Base-by-base conservation (phyloP, 2,888 invertebrate genomes). In the Scrobipalpa atriplicella region DNA sequence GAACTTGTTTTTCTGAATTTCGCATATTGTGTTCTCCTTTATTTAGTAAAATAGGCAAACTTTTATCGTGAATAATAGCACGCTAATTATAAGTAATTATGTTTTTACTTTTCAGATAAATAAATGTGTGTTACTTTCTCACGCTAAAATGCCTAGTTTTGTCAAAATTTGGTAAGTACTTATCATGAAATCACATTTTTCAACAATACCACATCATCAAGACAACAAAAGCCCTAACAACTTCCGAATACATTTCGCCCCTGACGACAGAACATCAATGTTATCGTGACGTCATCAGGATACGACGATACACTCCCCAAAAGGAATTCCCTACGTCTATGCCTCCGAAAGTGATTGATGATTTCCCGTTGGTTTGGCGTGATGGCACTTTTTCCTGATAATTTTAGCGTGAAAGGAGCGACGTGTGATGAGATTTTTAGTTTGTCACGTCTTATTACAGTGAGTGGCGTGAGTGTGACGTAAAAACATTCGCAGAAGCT, bases 331-430 rank as follows among this genome's bases (percentile, higher is more conserved):
- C 13, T 47, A 21, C 18, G 21, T 18, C 18, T 19, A 54, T 21
- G 10, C 10, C 54, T 54, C 19, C 19, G 2, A 19, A 54, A 54
- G 54, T 87, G 88, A 89, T 89, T 86, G 86, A 88, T 88, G 84
- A 76, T 78, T 75, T 77, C 74, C 75, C 71, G 54, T 21, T 54
- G 54, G 54, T 56, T 29, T 56, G 54, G 54, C 54, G 54, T 56
- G 47, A 54, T 56, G 29, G 54, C 21, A 56, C 13, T 56, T 56
- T 21, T 54, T 56, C 9, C 11, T 21, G 54, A 56, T 56, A 16
- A 16, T 47, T 47, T n/a, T 13, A 56, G 13, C 18, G 19, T 19
- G 10, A 54, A 54, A 54, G 54, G 11, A 9, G 21, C 6, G 54
- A 54, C 7, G 19, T 3, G 54, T 54, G 19, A 54, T 54, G 54